phyloP scores from a whole-genome alignment of 1,140 invertebrate genomes.

The Agrilus planipennis region DNA sequence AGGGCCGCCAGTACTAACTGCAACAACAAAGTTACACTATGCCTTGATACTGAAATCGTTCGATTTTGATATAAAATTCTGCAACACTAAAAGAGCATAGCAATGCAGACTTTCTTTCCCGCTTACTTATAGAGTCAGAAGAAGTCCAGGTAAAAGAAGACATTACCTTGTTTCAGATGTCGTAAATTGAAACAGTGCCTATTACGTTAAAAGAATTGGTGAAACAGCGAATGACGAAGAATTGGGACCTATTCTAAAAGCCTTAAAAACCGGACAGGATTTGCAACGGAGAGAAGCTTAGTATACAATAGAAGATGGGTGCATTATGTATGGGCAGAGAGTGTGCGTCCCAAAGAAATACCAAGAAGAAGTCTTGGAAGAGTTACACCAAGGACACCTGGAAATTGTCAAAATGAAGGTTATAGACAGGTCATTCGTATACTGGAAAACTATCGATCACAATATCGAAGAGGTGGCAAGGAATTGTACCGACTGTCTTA shows the following conservation, averaged over 20 bases:
- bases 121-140: no score
- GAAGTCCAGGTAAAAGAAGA: no score
- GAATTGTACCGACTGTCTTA: slow-evolving; percentile 11
- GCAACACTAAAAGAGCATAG: not conserved
- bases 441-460: slow-evolving; percentile 33
- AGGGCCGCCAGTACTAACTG: not conserved
- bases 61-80: not conserved
- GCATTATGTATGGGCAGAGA: slow-evolving; percentile 1
- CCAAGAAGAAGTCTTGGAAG: not conserved
- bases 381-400: slow-evolving; percentile 28
- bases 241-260: no score
- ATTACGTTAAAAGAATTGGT: no score
- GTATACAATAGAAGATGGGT: slow-evolving; percentile 1
- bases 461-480: slow-evolving; percentile 14
- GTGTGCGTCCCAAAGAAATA: not conserved
- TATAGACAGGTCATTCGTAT: slow-evolving; percentile 32
- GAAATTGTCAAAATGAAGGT: slow-evolving; percentile 37
- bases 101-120: not conserved
- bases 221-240: no score
- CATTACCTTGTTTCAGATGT: no score
- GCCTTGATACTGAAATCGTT: not conserved
- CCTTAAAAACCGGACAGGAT: no score
- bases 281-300: slow-evolving; percentile 4
- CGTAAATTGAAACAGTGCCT: no score
- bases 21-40: not conserved